These are phyloP conservation scores for Coecobrya sp. DNA, from an alignment of 2,888 invertebrate species.

Conservation along the genomic window DNA sequence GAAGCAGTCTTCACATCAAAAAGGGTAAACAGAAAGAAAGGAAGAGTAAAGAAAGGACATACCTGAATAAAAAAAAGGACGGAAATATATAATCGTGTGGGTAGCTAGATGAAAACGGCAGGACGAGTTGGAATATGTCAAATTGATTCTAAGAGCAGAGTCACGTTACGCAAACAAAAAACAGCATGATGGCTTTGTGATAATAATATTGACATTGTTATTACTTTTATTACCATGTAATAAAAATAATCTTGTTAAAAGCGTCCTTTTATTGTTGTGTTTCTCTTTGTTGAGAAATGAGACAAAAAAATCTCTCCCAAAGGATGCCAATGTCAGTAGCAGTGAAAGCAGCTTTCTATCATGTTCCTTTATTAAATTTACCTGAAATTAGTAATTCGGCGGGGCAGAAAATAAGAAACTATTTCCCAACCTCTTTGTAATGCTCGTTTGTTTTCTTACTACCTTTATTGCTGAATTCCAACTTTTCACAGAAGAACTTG, in stretches of 20 bases:
- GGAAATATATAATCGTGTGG: neutral
- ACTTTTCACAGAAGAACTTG: neutral
- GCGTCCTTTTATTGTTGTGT: constrained; percentile 1
- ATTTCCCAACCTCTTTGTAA: neutral
- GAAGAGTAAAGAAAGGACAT: neutral
- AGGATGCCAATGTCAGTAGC: neutral
- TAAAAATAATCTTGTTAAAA: constrained; percentile 46
- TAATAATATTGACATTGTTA: constrained; percentile 51
- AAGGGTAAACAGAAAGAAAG: constrained; percentile 42
- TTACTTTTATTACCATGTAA: neutral
- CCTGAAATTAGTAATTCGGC: neutral
- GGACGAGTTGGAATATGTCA: neutral
- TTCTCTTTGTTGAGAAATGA: neutral
- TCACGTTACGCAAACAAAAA: constrained; percentile 53
- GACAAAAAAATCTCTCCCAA: neutral
- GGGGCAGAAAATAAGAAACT: constrained; percentile 9
- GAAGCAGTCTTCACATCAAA: constrained; percentile 35
- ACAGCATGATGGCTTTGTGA: constrained; percentile 13
- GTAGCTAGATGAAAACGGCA: neutral
- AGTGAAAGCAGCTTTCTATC: neutral
- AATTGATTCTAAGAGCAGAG: constrained; percentile 42
- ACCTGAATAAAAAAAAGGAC: constrained; percentile 17
- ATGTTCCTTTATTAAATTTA: neutral
- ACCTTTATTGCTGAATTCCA: neutral
- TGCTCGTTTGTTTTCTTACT: neutral